Percentiles rank a stretch among this genome's conserved stretches.
These are phyloP conservation scores for Scelioninae gen. 2 DNA, from an alignment of 2,888 invertebrate genomes.

Conservation along the genomic window DNA sequence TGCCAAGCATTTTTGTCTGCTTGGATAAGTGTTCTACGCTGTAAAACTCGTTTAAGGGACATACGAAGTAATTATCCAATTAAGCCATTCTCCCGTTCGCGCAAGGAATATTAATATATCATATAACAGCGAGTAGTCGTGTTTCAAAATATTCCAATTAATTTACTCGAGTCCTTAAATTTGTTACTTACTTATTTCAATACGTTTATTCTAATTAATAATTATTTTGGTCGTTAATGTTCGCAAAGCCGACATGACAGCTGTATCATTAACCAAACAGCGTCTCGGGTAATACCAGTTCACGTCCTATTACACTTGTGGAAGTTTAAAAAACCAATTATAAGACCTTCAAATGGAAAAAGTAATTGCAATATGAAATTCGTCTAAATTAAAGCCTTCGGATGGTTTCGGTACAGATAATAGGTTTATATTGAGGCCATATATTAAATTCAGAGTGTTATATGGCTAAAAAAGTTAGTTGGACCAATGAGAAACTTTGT, in stretches of 20 bases:
- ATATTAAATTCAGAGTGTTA: too few species aligned
- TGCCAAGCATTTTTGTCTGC: slow-evolving; percentile 19
- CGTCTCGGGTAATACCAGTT: slow-evolving; percentile 6
- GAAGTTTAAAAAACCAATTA: too few species aligned
- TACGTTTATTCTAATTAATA: slow-evolving; percentile 3
- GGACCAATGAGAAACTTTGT: too few species aligned
- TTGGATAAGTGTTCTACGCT: slow-evolving; percentile 1
- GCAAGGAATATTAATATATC: slow-evolving; percentile 24
- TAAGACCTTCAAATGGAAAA: too few species aligned
- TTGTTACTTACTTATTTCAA: slow-evolving; percentile 6
- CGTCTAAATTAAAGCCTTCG: too few species aligned
- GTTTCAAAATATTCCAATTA: slow-evolving; percentile 16
- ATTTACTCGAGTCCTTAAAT: slow-evolving; percentile 1
- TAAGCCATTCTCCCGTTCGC: slow-evolving; percentile 27
- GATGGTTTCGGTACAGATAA: too few species aligned
- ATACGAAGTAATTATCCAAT: slow-evolving; percentile 35
- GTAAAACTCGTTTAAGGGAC: slow-evolving; percentile 1
- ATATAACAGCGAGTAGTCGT: slow-evolving; percentile 18
- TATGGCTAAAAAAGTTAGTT: too few species aligned
- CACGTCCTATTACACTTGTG: neutral
- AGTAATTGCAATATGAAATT: too few species aligned
- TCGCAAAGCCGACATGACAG: neutral
- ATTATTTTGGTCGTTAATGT: slow-evolving; percentile 1
- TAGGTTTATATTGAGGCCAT: too few species aligned
- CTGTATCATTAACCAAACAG: neutral